Percentiles rank a stretch among this genome's conserved stretches.
Evolutionary conservation across 1,140 invertebrate genomes (phyloP).

Genomic region (Ladona fulva): DNA sequence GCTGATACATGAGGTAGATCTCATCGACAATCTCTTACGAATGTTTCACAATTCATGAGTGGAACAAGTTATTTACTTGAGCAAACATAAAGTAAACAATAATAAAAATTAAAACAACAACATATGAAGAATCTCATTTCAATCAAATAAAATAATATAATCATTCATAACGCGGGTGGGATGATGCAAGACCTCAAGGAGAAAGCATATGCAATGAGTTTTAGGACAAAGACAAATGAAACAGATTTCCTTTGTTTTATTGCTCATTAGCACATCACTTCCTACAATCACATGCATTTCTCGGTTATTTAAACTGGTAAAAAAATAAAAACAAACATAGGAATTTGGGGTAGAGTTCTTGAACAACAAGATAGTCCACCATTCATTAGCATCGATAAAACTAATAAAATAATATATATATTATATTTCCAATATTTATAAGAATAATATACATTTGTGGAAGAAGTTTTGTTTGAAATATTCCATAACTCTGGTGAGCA

Average conservation of each 20-base stretch:
- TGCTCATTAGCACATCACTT: conserved; percentile 1
- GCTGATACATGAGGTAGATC: conserved; percentile 4
- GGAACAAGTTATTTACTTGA: neutral
- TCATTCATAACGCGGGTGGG: conserved; percentile 2
- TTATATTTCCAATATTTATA: conserved; percentile 5
- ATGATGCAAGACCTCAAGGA: neutral
- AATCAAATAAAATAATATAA: conserved; percentile 9
- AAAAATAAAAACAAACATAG: conserved; percentile 9
- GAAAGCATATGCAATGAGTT: neutral
- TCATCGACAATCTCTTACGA: conserved; percentile 6
- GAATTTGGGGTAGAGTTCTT: neutral
- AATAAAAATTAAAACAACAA: conserved; percentile 7
- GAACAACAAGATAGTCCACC: neutral
- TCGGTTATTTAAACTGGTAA: neutral
- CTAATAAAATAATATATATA: conserved; percentile 9
- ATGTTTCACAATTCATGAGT: conserved; percentile 7
- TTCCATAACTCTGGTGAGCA: conserved; percentile 1
- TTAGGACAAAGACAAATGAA: neutral
- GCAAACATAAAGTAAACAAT: neutral
- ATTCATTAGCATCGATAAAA: neutral
- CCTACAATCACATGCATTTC: neutral
- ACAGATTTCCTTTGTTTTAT: neutral
- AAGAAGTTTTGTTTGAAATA: neutral
- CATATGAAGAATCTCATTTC: neutral
- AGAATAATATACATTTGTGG: neutral